Evolutionary conservation across 2,888 invertebrate genomes (phyloP), one percentile per base, ranked within the genome.

Genomic region (Steromphala cineraria): DNA sequence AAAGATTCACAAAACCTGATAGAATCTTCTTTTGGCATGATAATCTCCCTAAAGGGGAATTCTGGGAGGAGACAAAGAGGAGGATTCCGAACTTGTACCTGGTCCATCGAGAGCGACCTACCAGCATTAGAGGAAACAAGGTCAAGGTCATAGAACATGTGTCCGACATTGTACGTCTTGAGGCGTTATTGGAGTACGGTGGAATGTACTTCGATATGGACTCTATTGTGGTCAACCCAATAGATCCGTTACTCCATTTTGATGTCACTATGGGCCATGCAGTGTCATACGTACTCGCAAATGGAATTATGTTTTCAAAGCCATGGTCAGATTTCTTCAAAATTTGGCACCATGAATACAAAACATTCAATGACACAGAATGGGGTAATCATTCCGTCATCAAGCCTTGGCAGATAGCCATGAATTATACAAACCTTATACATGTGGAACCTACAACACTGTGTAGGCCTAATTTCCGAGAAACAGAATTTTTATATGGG

Each of bases 11-110:
- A 36, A 71, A 71, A 36, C 71, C 71, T 36, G 71, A 71, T 17
- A 71, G 19, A 24, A 71, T 71, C 3, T 40, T n/a, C n/a, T 71
- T 71, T 13, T 71, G 71, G 71, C 71, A 71, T 19, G 71, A 71
- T 40, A 71, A n/a, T 13, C 36, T 36, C 36, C 71, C 71, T 15
- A 19, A 15, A 31, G 71, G 71, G 10, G 19, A 31, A 71, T 71
- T 24, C 31, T 71, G 71, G 71, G 19, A 31, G 5, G 71, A 71
- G n/a, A 40, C 40, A 13, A 71, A 10, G 19, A 19, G 36, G 40
- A 71, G 36, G 19, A 19, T 71, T 19, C 28, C 28, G 40, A 40
- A 71, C 19, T 40, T 71, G 31, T 36, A 71, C 31, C 40, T 71
- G 2, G 71, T 71, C 19, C 40, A 71, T 36, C 28, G 71, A 40